Percentiles rank a stretch among this genome's conserved stretches.
Evolutionary conservation across 2,888 invertebrate species (phyloP).

Genomic region (Amphipyra tragopoginis): DNA sequence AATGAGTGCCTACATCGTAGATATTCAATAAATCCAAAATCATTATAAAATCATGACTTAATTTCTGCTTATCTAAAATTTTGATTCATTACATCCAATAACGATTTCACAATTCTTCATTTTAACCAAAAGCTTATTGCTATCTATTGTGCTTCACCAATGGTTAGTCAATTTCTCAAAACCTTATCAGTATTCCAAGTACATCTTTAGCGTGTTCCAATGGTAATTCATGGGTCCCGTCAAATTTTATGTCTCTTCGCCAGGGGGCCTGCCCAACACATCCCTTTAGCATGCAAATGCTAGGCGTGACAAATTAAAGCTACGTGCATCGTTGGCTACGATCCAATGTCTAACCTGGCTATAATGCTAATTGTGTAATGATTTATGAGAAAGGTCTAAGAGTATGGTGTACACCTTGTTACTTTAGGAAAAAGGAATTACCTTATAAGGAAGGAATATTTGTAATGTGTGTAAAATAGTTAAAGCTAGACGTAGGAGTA

Average conservation of each 20-base stretch:
- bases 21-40: not conserved
- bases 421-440: too few species aligned
- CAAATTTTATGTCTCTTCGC: slow-evolving; percentile 64
- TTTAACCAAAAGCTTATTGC: too few species aligned
- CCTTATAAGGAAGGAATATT: too few species aligned
- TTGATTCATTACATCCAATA: too few species aligned
- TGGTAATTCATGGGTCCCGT: slow-evolving; percentile 60
- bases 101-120: too few species aligned
- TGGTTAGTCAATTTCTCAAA: not conserved
- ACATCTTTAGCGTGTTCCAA: slow-evolving; percentile 23
- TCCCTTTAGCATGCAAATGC: slow-evolving; percentile 74
- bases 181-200: slow-evolving; percentile 31
- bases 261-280: slow-evolving; percentile 63
- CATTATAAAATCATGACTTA: too few species aligned
- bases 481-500: too few species aligned
- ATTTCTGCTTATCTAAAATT: too few species aligned
- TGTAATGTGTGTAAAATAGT: too few species aligned
- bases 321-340: slow-evolving; percentile 42
- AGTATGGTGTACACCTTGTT: slow-evolving; percentile 11
- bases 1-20: not conserved
- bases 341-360: slow-evolving; percentile 19
- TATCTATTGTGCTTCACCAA: not conserved
- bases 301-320: slow-evolving; percentile 76
- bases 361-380: slow-evolving; percentile 46
- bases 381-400: slow-evolving; percentile 29